phyloP scores from a whole-genome alignment of 2,888 invertebrate genomes.

The Polymixis flavicincta region DNA sequence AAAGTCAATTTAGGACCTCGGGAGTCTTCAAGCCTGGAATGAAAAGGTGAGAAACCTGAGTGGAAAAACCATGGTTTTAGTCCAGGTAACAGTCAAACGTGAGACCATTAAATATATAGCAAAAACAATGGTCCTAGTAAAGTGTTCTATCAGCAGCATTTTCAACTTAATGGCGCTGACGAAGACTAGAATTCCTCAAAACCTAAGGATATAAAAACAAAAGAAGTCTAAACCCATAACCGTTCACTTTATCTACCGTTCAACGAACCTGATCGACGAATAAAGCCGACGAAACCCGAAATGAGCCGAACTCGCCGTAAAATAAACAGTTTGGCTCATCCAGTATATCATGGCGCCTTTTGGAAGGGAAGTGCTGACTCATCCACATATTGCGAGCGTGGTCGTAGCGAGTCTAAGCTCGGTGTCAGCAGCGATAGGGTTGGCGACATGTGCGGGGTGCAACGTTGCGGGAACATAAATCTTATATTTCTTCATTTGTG shows the following conservation, averaged over 20 bases:
- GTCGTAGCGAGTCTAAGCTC: slow-evolving; percentile 3
- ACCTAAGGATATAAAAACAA: slow-evolving; percentile 25
- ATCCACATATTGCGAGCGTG: slow-evolving; percentile 24
- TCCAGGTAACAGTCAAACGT: neutral
- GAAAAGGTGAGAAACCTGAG: too few species aligned
- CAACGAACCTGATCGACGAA: slow-evolving; percentile 24
- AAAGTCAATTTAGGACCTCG: neutral
- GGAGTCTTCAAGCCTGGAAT: neutral
- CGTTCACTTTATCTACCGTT: slow-evolving; percentile 21
- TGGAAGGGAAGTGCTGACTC: slow-evolving; percentile 44
- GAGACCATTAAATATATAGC: neutral
- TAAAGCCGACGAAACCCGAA: slow-evolving; percentile 44
- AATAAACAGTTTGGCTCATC: slow-evolving; percentile 50
- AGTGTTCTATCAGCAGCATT: neutral
- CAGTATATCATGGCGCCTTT: slow-evolving; percentile 27
- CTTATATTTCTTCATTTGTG: slow-evolving; percentile 47
- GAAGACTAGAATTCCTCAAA: neutral
- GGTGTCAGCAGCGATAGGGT: slow-evolving; percentile 34
- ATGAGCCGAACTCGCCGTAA: slow-evolving; percentile 32
- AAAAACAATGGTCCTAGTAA: neutral
- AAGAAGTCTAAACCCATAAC: neutral
- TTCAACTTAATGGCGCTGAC: slow-evolving; percentile 1
- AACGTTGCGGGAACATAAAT: slow-evolving; percentile 24
- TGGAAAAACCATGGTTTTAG: too few species aligned
- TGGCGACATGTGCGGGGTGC: slow-evolving; percentile 35